Percentiles rank a stretch among this genome's conserved stretches.
Conservation (phyloP, 2,797 vertebrate genomes). For the Cynodonichthys magdalenae region DNA sequence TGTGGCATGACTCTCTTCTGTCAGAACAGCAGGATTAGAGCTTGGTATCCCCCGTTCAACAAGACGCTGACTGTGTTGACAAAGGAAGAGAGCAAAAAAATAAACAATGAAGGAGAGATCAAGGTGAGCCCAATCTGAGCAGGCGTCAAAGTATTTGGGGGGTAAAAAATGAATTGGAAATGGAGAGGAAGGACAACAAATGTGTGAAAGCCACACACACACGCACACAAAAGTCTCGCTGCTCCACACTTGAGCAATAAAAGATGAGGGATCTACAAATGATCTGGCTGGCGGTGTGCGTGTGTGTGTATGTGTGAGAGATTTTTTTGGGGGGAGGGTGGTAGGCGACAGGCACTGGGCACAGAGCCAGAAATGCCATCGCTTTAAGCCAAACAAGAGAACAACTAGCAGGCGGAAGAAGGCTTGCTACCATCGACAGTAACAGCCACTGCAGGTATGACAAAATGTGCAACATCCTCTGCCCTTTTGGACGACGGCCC, state of each 20-base stretch:
- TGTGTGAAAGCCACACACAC: slow-evolving; percentile 9
- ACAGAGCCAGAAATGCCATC: slow-evolving; percentile 81
- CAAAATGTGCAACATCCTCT: slow-evolving; percentile 33
- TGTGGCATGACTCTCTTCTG: slow-evolving; percentile 69
- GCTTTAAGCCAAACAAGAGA: slow-evolving; percentile 79
- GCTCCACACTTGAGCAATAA: slow-evolving; percentile 43
- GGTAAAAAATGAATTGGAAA: slow-evolving; percentile 7
- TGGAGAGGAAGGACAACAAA: slow-evolving; percentile 18
- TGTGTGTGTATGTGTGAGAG: slow-evolving; percentile 37
- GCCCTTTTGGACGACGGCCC: slow-evolving; percentile 19
- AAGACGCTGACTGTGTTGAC: slow-evolving; percentile 47
- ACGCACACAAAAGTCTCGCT: slow-evolving; percentile 38
- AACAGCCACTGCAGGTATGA: slow-evolving; percentile 38
- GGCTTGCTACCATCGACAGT: slow-evolving; percentile 60
- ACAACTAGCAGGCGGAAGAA: slow-evolving; percentile 64
- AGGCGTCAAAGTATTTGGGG: slow-evolving; percentile 24
- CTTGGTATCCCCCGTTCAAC: slow-evolving; percentile 60
- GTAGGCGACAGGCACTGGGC: slow-evolving; percentile 77
- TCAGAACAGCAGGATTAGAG: slow-evolving; percentile 75
- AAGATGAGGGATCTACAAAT: slow-evolving; percentile 34
- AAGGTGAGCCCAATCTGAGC: slow-evolving; percentile 36
- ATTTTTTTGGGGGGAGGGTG: slow-evolving; percentile 53
- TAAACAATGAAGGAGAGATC: slow-evolving; percentile 21
- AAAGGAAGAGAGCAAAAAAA: slow-evolving; percentile 23
- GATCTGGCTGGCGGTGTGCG: slow-evolving; percentile 38